Evolutionary conservation across 1,140 invertebrate genomes (phyloP), one percentile per base, ranked within the genome.

Genomic region (Hyles vespertilio): DNA sequence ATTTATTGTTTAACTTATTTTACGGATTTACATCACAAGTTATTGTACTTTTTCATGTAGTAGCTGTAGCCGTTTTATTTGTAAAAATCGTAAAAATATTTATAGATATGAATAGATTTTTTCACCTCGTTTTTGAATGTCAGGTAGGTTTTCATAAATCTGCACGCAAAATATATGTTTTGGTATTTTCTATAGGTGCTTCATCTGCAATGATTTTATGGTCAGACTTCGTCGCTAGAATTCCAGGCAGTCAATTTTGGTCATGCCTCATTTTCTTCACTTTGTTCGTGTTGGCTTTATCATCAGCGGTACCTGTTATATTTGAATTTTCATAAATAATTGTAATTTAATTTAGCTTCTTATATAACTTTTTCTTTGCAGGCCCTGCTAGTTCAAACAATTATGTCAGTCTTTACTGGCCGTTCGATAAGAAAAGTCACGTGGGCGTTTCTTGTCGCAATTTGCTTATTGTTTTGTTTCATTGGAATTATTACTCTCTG

Each of bases 191-290:
- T 69, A 3, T 63, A 88, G 85, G 83, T 5, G 47, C 83, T 0
- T 72, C 81, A 0, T 63, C 81, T 3, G 74, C 85, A 2, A 70
- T 85, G 32, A 70, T 86, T 5, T 51, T 88, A 8, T 88, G 85
- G 85, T 72, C 83, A 0, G 85, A 88, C 62, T 81, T 62, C 44
- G 80, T 75, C 8, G 70, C 81, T 0, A 67, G 83, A 46, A 58
- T 81, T 55, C 83, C 83, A 0, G 85, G 85, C 32, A 88, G 81
- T 54, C 85, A 88, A 56, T 84, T 88, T 58, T 88, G 85, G 85
- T 81, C 85, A 0, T 67, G 68, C 3, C 52, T 88, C 4, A 54
- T 85, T n/a, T 88, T 88, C 64, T 86, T 85, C 50, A 81, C 77
- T 3, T 45, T 86, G 3, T 81, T 78, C 56, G 73, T 81, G 0